A percentile compares a stretch with the other conserved stretches of the same genome.
Conservation (phyloP, 1,140 invertebrate genomes). For the Mycetomoellerius zeteki region DNA sequence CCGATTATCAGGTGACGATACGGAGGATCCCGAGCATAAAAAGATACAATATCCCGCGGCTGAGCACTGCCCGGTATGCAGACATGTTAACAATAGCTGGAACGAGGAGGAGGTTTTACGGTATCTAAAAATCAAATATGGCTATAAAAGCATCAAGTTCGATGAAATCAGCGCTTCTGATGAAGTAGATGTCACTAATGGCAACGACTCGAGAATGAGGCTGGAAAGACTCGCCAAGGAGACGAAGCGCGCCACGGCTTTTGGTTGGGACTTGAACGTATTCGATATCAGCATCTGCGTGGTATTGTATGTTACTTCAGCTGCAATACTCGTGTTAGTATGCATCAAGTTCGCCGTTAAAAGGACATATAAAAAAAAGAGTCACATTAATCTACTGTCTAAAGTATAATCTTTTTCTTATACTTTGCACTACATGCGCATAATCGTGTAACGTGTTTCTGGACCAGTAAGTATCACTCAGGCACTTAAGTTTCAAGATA, state of each 20-base stretch:
- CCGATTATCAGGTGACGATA: conserved; percentile 93
- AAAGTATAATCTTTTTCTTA: conserved; percentile 87
- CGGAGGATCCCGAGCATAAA: conserved; percentile 96
- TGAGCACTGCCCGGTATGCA: conserved; percentile 91
- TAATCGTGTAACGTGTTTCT: conserved; percentile 9
- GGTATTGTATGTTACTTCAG: conserved; percentile 90
- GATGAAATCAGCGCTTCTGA: conserved; percentile 74
- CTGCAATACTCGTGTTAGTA: conserved; percentile 90
- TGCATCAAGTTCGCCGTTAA: conserved; percentile 92
- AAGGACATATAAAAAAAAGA: conserved; percentile 90
- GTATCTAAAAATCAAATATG: conserved; percentile 93
- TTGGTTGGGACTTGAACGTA: conserved; percentile 88
- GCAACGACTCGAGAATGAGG: conserved; percentile 69
- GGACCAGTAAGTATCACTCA: neutral
- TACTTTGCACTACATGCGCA: neutral
- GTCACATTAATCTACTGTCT: conserved; percentile 89
- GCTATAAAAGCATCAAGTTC: conserved; percentile 87
- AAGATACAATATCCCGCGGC: conserved; percentile 96
- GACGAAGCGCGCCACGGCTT: conserved; percentile 80
- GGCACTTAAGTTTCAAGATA: neutral
- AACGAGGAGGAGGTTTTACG: conserved; percentile 90
- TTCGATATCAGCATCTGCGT: conserved; percentile 93
- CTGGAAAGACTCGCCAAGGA: conserved; percentile 78
- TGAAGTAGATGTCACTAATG: conserved; percentile 18
- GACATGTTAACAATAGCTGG: conserved; percentile 89